Conservation (phyloP, 2,888 invertebrate genomes). For the Escarpia spicata region DNA sequence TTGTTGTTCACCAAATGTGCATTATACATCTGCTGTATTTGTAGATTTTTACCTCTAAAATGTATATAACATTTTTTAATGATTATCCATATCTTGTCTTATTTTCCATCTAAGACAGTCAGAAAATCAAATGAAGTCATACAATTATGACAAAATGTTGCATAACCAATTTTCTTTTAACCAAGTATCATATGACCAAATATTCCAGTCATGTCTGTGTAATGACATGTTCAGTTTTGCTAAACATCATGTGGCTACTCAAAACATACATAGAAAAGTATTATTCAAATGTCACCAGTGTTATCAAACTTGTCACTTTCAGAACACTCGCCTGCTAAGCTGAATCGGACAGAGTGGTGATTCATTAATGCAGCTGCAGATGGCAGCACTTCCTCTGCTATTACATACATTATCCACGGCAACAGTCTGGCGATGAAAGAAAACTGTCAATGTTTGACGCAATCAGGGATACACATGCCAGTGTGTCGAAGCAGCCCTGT, state of each 20-base stretch:
- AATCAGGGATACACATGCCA: not conserved
- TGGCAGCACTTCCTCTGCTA: conserved; percentile 24
- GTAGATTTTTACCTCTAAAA: too few relatives aligned
- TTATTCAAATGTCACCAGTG: not conserved
- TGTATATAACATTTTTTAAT: too few relatives aligned
- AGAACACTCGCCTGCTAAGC: conserved; percentile 21
- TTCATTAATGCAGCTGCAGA: conserved; percentile 17
- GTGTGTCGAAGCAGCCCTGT: not conserved
- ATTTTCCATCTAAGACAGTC: too few relatives aligned
- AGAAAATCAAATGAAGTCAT: too few relatives aligned
- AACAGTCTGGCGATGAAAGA: not conserved
- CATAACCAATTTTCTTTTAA: too few relatives aligned
- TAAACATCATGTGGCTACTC: not conserved
- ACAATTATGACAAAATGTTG: too few relatives aligned
- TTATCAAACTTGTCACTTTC: conserved; percentile 17
- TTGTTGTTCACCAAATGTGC: too few relatives aligned
- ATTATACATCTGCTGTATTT: too few relatives aligned
- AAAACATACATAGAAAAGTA: not conserved
- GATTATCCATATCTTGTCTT: too few relatives aligned
- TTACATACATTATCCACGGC: conserved; percentile 20
- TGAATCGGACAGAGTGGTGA: conserved; percentile 23
- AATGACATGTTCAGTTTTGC: not conserved
- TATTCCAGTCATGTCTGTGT: not conserved
- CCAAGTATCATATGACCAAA: too few relatives aligned
- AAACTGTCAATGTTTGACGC: conserved; percentile 22